Evolutionary conservation across 2,797 vertebrate genomes (phyloP), one percentile per base, ranked within the genome.

Genomic region (Sylvia borin): DNA sequence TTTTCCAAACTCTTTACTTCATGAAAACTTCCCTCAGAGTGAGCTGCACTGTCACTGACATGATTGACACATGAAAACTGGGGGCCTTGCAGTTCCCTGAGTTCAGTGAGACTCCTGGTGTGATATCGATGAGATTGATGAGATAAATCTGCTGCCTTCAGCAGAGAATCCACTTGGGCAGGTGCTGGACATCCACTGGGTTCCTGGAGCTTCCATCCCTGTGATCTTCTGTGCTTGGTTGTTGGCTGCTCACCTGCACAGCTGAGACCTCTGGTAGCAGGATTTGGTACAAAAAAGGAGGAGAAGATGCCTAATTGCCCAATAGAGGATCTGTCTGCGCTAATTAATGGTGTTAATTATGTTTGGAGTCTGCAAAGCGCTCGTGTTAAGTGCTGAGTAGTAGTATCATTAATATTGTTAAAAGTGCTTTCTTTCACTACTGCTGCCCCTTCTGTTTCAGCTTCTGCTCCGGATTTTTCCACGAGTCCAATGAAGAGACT

Each of bases 381-480:
- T 51, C 3, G 0, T 31, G 7, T 38, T 38, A 54, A 82, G 43
- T 54, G 53, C 74, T 92, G 27, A 71, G 43, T 6, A 38, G 17
- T 31, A 32, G 22, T 48, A 16, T 36, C 38, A 13, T 79, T 73
- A 31, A 48, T 65, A 57, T 22, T 60, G 70, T 26, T 54, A 50
- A 66, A 93, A 32, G 36, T 42, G 60, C 38, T 91, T 88, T 60
- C 36, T 95, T 67, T 95, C 53, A 79, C 80, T 70, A 1, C 70
- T 88, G 25, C 42, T 66, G 2, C 78, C 43, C 54, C 58, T 84
- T 74, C 45, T 85, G 15, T 91, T 91, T 22, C 91, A 99, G 99
- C 99, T 36, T 99, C 99, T 81, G 98, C 99, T 90, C 99, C 99
- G 60, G 99, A 98, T 97, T 99, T 99, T 98, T 98, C 99, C 85